These are phyloP conservation scores for Aphelocoma californica DNA, from an alignment of 2,797 vertebrate genomes.

Conservation along the genomic window DNA sequence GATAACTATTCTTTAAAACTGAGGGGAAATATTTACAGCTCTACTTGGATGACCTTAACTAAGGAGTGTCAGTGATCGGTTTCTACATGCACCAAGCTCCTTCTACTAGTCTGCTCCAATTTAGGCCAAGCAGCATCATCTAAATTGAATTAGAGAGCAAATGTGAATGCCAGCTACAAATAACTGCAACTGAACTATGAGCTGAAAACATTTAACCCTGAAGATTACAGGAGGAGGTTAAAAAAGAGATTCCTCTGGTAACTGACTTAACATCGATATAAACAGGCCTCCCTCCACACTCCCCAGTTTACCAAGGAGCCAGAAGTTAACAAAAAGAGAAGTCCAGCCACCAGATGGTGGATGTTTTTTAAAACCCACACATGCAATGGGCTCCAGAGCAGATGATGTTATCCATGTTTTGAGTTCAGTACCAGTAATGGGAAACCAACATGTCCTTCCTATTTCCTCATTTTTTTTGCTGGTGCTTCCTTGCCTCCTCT, in stretches of 20 bases:
- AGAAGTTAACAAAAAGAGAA: background rate
- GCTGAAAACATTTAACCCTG: constrained; percentile 24
- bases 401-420: background rate
- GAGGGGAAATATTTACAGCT: background rate
- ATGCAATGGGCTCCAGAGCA: background rate
- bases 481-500: background rate
- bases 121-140: constrained; percentile 39
- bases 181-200: constrained; percentile 14
- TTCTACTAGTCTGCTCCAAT: constrained; percentile 47
- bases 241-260: background rate
- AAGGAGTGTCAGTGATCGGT: background rate
- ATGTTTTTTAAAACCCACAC: background rate
- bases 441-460: background rate
- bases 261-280: rapidly evolving
- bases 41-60: background rate
- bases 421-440: background rate
- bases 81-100: background rate
- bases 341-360: background rate
- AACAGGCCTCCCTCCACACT: background rate
- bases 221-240: background rate
- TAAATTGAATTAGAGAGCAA: constrained; percentile 53
- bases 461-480: background rate
- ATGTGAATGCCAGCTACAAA: constrained; percentile 37
- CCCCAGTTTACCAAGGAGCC: background rate
- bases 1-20: background rate